Evolutionary conservation across 2,888 invertebrate species (phyloP), one percentile per base, ranked within the genome.

Genomic region (Caenorhabditis wallacei): DNA sequence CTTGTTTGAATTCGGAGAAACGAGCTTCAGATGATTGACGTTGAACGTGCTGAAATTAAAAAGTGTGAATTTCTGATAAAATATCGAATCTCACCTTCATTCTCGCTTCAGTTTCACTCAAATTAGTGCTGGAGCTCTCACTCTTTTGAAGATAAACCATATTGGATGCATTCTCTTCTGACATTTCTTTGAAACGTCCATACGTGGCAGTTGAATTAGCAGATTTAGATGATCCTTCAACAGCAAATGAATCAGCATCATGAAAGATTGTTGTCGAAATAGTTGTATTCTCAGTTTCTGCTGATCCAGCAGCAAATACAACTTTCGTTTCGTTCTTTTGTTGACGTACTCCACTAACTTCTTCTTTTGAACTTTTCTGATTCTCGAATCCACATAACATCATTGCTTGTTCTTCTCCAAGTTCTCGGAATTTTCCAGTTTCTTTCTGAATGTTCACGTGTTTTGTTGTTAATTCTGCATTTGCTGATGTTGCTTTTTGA

Each of bases 381-480:
- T 82, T 85, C 37, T 86, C 88, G 57, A 89, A 86, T 22, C 88
- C 84, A 80, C 85, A 89, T 80, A 89, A 80, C 74, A 88, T 82
- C 85, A 88, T 87, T 16, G 88, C 87, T 61, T 88, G 84, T 64
- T 88, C 87, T 35, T 88, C 88, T 11, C 63, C 69, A 35, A 80
- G 70, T 66, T 88, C 88, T 20, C 85, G 81, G 66, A 87, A 61
- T 30, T 82, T 82, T 54, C 59, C 75, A 16, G 63, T 53, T 26
- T 68, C 74, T 63, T 87, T 85, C 37, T 59, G 57, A 5, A 11
- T 66, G n/a, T 53, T 53, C 8, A 74, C 80, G 13, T 71, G 40
- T 26, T 66, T 71, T 26, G 54, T 66, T 1, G 68, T 82, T 1
- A 61, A 26, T 16, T 84, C 84, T 10, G 76, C 64, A 8, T 56